Evolutionary conservation across 2,888 invertebrate species (phyloP).

Genomic region (Axea sp.): DNA sequence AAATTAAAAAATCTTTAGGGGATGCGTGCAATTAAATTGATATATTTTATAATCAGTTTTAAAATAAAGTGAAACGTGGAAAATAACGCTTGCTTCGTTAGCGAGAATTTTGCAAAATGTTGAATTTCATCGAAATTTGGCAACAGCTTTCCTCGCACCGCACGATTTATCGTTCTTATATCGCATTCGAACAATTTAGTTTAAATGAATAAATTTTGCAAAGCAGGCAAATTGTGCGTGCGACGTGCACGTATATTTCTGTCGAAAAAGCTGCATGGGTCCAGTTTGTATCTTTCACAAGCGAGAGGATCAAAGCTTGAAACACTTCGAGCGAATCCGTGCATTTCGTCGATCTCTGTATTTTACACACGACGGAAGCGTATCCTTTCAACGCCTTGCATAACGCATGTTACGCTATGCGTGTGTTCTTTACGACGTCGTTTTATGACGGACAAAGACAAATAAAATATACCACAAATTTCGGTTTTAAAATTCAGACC

Average conservation of each 20-base stretch:
- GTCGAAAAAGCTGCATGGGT: slow-evolving; percentile 28
- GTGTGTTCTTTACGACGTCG: slow-evolving; percentile 37
- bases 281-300: slow-evolving; percentile 14
- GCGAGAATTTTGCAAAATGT: no score
- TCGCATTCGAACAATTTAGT: no score
- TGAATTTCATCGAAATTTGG: no score
- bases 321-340: slow-evolving; percentile 48
- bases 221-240: slow-evolving; percentile 22
- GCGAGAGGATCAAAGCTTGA: slow-evolving; percentile 44
- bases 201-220: slow-evolving; percentile 17
- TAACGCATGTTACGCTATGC: slow-evolving; percentile 31
- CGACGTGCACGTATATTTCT: slow-evolving; percentile 27
- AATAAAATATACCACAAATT: slow-evolving; percentile 17
- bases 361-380: slow-evolving; percentile 46
- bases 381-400: slow-evolving; percentile 58
- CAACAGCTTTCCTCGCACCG: no score
- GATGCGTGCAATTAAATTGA: no score
- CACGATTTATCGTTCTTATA: no score
- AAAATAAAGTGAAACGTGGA: no score
- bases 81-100: no score
- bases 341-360: slow-evolving; percentile 39
- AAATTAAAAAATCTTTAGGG: no score
- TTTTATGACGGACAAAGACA: slow-evolving; percentile 34
- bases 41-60: no score
- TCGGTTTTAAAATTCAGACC: background rate